These are phyloP conservation scores for Rhodinocichla rosea DNA, from an alignment of 2,113 vertebrate genomes.

Conservation along the genomic window DNA sequence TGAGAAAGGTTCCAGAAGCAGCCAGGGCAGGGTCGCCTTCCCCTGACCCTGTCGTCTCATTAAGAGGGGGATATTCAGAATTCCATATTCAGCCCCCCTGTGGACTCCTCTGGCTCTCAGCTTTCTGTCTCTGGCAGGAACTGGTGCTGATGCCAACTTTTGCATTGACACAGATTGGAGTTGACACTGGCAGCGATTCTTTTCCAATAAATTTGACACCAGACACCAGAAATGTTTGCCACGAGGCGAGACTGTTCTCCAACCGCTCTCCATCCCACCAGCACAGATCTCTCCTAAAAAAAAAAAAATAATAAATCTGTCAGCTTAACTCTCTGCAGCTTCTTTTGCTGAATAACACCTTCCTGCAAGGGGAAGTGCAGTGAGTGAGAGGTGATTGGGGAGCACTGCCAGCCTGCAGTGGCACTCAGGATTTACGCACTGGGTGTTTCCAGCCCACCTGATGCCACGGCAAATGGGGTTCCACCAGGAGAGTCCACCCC, in stretches of 20 bases:
- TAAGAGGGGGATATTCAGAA: not conserved
- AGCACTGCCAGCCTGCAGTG: not conserved
- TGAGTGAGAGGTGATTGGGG: not conserved
- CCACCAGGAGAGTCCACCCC: not conserved
- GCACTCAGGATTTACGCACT: not conserved
- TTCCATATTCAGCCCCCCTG: not conserved
- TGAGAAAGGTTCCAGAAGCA: not conserved
- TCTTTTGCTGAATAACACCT: not conserved
- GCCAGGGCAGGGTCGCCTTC: not conserved
- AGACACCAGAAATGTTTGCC: not conserved
- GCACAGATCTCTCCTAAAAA: not conserved
- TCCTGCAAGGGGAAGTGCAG: not conserved
- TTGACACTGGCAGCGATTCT: not conserved
- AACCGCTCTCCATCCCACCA: not conserved
- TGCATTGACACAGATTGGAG: not conserved
- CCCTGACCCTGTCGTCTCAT: not conserved
- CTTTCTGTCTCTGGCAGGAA: conserved; percentile 2
- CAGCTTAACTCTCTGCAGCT: not conserved
- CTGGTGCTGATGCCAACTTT: not conserved
- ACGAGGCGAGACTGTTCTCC: not conserved
- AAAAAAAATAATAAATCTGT: not conserved
- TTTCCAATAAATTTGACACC: not conserved
- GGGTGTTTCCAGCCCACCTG: not conserved
- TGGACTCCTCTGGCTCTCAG: not conserved
- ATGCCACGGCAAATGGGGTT: not conserved